Evolutionary conservation across 2,888 invertebrate species (phyloP).

Genomic region (Drosophila merina): DNA sequence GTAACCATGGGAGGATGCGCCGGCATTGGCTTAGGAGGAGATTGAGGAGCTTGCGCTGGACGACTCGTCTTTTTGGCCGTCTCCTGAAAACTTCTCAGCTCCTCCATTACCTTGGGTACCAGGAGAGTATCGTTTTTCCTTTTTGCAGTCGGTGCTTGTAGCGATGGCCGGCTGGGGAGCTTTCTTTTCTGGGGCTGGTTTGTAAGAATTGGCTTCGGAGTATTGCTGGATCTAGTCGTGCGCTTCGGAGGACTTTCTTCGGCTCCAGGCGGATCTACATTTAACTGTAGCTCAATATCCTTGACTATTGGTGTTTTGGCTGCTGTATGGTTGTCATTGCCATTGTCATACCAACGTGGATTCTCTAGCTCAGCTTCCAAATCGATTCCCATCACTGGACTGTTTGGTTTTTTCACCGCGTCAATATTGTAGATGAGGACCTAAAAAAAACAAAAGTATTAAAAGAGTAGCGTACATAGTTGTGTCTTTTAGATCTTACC

Average conservation of each 20-base stretch:
- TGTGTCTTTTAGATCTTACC: slow-evolving; percentile 38
- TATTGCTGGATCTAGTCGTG: neutral
- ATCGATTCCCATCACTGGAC: slow-evolving; percentile 53
- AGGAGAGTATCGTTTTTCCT: slow-evolving; percentile 21
- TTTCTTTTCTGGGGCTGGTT: slow-evolving; percentile 19
- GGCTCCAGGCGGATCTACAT: neutral
- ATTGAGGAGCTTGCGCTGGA: neutral
- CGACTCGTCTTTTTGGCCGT: neutral
- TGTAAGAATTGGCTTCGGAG: slow-evolving; percentile 8
- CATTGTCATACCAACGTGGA: slow-evolving; percentile 78
- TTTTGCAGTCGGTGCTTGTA: slow-evolving; percentile 9
- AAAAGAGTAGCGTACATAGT: neutral
- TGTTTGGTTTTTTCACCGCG: slow-evolving; percentile 49
- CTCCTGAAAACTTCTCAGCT: slow-evolving; percentile 28
- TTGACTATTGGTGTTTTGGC: slow-evolving; percentile 50
- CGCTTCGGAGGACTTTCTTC: slow-evolving; percentile 3
- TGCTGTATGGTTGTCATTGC: slow-evolving; percentile 15
- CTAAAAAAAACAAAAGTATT: slow-evolving; percentile 39
- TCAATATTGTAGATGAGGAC: slow-evolving; percentile 69
- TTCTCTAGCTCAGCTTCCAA: slow-evolving; percentile 76
- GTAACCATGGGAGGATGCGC: slow-evolving; percentile 20
- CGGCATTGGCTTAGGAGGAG: neutral
- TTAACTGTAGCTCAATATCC: neutral
- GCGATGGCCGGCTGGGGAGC: neutral
- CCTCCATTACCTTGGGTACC: slow-evolving; percentile 30